Evolutionary conservation across 2,797 vertebrate species (phyloP).

Genomic region (Phataginus tetradactyla): DNA sequence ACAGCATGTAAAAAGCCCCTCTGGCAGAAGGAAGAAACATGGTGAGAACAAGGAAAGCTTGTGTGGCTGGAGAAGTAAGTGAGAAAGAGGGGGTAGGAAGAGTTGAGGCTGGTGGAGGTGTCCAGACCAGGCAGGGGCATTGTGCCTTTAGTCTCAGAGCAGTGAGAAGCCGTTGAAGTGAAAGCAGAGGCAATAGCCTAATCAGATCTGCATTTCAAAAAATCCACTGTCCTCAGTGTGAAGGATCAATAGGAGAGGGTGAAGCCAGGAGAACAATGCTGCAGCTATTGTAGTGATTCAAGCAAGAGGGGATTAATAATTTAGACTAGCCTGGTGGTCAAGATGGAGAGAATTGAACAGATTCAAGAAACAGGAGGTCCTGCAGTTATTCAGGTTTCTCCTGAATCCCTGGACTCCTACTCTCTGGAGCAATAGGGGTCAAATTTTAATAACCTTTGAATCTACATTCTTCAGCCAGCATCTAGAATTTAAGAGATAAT

Average conservation of each 20-base stretch:
- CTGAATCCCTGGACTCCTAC: background rate
- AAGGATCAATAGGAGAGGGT: background rate
- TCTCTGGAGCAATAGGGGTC: background rate
- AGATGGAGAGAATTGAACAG: background rate
- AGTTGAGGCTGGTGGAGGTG: background rate
- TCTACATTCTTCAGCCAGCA: background rate
- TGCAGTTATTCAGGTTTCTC: background rate
- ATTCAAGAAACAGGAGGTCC: background rate
- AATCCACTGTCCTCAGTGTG: background rate
- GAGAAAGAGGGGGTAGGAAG: background rate
- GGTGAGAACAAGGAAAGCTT: background rate
- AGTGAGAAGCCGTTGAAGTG: background rate
- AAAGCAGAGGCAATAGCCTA: background rate
- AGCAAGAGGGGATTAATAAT: background rate
- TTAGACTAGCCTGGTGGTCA: background rate
- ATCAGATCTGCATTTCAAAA: constrained; percentile 55
- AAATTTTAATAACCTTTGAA: background rate
- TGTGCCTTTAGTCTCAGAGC: constrained; percentile 8
- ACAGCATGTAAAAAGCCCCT: background rate
- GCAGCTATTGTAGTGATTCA: background rate
- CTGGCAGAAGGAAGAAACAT: background rate
- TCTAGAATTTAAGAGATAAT: constrained; percentile 21
- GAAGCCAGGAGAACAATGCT: background rate
- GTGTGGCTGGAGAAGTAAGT: background rate
- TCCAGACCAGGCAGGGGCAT: background rate